Evolutionary conservation across 2,113 vertebrate genomes (phyloP).

Genomic region (Myiopsitta monachus): DNA sequence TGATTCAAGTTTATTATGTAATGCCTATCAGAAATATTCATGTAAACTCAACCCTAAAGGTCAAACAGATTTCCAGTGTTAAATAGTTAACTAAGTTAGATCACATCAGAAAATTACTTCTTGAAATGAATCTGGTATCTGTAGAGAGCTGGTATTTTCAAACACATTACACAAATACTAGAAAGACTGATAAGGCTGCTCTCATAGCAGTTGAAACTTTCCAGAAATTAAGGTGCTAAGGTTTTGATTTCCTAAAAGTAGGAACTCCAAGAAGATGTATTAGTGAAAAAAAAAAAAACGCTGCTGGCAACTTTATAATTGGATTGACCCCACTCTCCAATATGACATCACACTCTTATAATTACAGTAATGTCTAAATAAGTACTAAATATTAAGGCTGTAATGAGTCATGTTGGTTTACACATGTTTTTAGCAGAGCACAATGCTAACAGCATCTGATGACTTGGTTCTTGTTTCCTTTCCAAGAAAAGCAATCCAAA

Average conservation of each 20-base stretch:
- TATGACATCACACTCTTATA: conserved; percentile 21
- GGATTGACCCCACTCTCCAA: conserved; percentile 10
- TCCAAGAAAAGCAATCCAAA: conserved; percentile 73
- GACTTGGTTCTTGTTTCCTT: conserved; percentile 74
- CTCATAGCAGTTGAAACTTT: not conserved
- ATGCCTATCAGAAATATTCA: conserved; percentile 51
- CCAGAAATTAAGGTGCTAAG: conserved; percentile 15
- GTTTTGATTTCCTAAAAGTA: conserved; percentile 15
- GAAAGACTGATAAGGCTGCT: not conserved
- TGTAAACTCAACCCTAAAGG: conserved; percentile 17
- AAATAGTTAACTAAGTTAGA: conserved; percentile 30
- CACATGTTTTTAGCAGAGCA: conserved; percentile 43
- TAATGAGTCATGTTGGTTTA: conserved; percentile 35
- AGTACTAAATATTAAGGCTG: not conserved
- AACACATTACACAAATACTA: conserved; percentile 3
- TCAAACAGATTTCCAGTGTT: conserved; percentile 60
- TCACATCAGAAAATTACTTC: conserved; percentile 49
- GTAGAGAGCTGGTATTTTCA: conserved; percentile 34
- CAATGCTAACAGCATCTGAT: conserved; percentile 62
- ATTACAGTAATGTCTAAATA: conserved; percentile 35
- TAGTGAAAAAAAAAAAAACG: not conserved
- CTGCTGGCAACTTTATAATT: conserved; percentile 20
- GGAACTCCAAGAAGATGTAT: conserved; percentile 1
- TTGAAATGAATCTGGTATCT: conserved; percentile 47
- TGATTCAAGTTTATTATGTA: conserved; percentile 59